Evolutionary conservation across 2,797 vertebrate genomes (phyloP).

Genomic region (Hydrophis major): DNA sequence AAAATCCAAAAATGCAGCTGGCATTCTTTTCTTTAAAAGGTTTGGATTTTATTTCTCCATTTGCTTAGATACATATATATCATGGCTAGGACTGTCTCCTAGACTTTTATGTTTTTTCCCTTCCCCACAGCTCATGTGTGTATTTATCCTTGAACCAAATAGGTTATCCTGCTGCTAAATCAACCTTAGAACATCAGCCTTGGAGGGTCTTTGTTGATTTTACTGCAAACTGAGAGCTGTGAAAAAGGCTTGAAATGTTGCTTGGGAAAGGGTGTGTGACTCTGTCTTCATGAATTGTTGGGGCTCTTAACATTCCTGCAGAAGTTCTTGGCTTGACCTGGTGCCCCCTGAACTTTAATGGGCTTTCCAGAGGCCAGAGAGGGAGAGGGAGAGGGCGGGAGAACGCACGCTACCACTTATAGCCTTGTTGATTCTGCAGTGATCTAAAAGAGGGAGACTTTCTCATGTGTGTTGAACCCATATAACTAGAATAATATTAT

Average conservation of each 20-base stretch:
- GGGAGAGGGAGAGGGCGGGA: background rate
- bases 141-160: constrained; percentile 48
- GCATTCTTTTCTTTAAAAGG: constrained; percentile 21
- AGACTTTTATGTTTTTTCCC: constrained; percentile 15
- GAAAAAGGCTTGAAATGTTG: constrained; percentile 43
- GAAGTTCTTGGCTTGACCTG: background rate
- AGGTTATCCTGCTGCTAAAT: constrained; percentile 39
- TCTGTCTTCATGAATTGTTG: constrained; percentile 14
- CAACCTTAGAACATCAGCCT: constrained; percentile 44
- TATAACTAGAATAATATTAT: constrained; percentile 51
- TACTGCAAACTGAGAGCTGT: constrained; percentile 40
- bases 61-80: background rate
- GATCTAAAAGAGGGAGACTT: constrained; percentile 11
- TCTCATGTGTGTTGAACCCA: background rate
- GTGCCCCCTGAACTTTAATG: constrained; percentile 49
- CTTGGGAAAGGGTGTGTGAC: constrained; percentile 5
- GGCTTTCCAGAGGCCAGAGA: constrained; percentile 37
- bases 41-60: constrained; percentile 38
- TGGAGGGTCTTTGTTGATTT: constrained; percentile 53
- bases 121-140: background rate
- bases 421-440: constrained; percentile 37
- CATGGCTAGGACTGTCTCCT: constrained; percentile 5
- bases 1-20: background rate
- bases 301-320: constrained; percentile 46
- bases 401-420: constrained; percentile 39